Conservation (phyloP, 2,888 invertebrate species). For the Pandemis corylana region DNA sequence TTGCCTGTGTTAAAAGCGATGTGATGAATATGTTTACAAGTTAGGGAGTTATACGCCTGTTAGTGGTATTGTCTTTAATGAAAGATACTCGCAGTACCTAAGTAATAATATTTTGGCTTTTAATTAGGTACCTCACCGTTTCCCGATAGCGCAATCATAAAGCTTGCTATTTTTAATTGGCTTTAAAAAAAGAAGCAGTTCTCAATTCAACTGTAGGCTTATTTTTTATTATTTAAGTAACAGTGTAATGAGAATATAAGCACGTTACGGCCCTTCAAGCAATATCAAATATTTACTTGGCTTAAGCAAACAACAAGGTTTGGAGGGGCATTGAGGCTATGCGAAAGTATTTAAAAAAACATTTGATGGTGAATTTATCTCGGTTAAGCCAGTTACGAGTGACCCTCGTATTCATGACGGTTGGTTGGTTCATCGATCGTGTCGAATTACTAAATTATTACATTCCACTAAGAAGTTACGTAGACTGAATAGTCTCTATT, state of each 20-base stretch:
- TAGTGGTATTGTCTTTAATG: background rate
- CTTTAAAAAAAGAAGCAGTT: too few relatives aligned
- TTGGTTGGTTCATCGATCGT: background rate
- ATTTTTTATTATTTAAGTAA: background rate
- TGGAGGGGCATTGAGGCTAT: background rate
- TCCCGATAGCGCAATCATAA: too few relatives aligned
- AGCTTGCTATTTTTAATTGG: too few relatives aligned
- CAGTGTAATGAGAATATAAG: too few relatives aligned
- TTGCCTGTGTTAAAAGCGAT: background rate
- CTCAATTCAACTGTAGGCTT: too few relatives aligned
- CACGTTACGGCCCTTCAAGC: conserved; percentile 2
- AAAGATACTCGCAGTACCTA: background rate
- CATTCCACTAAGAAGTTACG: background rate
- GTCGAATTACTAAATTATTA: background rate
- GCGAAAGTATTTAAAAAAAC: conserved; percentile 19
- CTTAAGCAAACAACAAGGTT: too few relatives aligned
- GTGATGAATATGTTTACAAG: background rate
- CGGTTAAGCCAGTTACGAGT: background rate
- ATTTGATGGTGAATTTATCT: conserved; percentile 2
- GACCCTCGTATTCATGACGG: background rate
- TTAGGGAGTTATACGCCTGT: background rate
- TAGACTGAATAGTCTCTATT: background rate
- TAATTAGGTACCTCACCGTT: background rate
- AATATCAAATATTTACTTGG: conserved; percentile 22
- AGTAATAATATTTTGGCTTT: background rate